These are phyloP conservation scores for Pandemis heparana DNA, from an alignment of 2,888 invertebrate genomes.

Conservation along the genomic window DNA sequence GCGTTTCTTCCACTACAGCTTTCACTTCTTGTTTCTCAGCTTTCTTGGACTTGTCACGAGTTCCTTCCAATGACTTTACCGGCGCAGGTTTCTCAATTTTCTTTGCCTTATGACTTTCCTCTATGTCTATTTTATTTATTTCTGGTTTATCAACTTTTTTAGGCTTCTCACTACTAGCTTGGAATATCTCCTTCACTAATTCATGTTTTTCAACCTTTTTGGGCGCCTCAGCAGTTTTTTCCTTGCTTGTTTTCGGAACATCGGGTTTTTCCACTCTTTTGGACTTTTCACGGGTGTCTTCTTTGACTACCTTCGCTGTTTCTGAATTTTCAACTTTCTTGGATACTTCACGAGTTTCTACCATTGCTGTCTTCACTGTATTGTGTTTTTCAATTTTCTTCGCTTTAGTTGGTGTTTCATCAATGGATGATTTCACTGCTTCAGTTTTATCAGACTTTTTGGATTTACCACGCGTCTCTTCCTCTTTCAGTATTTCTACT, in stretches of 20 bases:
- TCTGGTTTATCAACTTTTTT: conserved; percentile 50
- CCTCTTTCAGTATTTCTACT: conserved; percentile 7
- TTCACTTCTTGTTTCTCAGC: conserved; percentile 22
- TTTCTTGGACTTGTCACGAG: conserved; percentile 13
- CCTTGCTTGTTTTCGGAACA: conserved; percentile 1
- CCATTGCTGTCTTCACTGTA: conserved; percentile 42
- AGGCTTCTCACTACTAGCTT: conserved; percentile 48
- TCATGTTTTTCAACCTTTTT: conserved; percentile 9
- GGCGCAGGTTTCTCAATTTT: conserved; percentile 35
- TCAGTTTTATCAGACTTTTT: conserved; percentile 43
- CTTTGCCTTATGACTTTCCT: conserved; percentile 41
- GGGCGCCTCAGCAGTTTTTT: not conserved
- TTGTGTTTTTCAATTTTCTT: conserved; percentile 31
- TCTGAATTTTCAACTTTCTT: conserved; percentile 50
- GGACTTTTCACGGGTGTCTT: conserved; percentile 30
- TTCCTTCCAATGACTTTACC: conserved; percentile 6
- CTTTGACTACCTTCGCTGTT: conserved; percentile 57
- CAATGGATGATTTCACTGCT: conserved; percentile 12
- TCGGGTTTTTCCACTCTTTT: conserved; percentile 41
- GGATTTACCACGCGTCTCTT: conserved; percentile 29
- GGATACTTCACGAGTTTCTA: conserved; percentile 48
- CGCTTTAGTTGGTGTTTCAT: not conserved
- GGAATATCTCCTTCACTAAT: conserved; percentile 44
- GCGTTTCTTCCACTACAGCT: conserved; percentile 15
- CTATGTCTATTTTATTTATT: conserved; percentile 63